A percentile compares a stretch with the other conserved stretches of the same genome.
phyloP scores from a whole-genome alignment of 2,888 invertebrate genomes.

The Spilarctia lutea region DNA sequence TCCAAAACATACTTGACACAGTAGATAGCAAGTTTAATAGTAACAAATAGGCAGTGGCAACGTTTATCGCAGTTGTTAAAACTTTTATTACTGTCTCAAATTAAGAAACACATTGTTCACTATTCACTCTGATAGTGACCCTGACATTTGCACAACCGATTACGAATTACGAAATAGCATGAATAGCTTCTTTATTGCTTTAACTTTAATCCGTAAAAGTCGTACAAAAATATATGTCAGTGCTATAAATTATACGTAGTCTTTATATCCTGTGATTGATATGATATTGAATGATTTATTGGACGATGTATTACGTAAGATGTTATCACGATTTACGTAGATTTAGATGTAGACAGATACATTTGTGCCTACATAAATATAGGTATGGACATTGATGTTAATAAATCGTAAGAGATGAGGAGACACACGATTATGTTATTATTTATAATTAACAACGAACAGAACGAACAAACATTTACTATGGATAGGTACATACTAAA shows the following conservation, averaged over 20 bases:
- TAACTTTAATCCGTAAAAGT: slow-evolving; percentile 10
- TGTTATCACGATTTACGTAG: slow-evolving; percentile 38
- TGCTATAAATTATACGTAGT: slow-evolving; percentile 22
- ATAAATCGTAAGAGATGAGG: slow-evolving; percentile 50
- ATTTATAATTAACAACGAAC: slow-evolving; percentile 74
- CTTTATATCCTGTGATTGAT: slow-evolving; percentile 30
- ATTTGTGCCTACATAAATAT: slow-evolving; percentile 1
- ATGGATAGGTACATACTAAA: neutral
- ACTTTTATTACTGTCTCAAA: slow-evolving; percentile 3
- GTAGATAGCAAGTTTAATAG: slow-evolving; percentile 9
- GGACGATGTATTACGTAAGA: slow-evolving; percentile 28
- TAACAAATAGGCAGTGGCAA: neutral
- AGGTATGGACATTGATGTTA: slow-evolving; percentile 4
- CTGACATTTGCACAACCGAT: slow-evolving; percentile 8
- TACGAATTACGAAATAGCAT: slow-evolving; percentile 9
- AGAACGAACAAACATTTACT: neutral
- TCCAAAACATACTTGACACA: neutral
- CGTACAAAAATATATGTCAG: slow-evolving; percentile 5
- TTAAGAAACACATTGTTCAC: slow-evolving; percentile 7
- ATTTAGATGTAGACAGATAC: slow-evolving; percentile 27
- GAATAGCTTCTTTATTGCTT: slow-evolving; percentile 10
- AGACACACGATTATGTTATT: slow-evolving; percentile 71
- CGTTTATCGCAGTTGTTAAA: slow-evolving; percentile 7
- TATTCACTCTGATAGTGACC: slow-evolving; percentile 12
- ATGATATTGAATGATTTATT: slow-evolving; percentile 18